phyloP scores from a whole-genome alignment of 2,888 invertebrate genomes.

The Euplexia lucipara region DNA sequence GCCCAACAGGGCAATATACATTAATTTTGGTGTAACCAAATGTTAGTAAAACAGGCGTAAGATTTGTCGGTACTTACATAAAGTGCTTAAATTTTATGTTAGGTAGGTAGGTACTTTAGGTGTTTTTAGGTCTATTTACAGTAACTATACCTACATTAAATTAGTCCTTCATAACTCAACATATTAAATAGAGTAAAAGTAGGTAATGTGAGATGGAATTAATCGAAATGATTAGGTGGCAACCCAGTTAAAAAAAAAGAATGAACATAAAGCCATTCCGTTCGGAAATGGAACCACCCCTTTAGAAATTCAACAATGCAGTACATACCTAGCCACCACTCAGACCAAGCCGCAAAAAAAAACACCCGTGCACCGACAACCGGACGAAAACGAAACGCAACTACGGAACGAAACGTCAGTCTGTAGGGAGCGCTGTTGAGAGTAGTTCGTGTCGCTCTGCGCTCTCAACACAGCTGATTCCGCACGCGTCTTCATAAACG shows the following conservation, averaged over 20 bases:
- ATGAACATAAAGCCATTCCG: conserved; percentile 10
- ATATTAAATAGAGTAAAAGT: too few relatives aligned
- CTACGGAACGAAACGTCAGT: conserved; percentile 76
- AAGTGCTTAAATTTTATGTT: too few relatives aligned
- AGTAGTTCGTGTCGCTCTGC: conserved; percentile 70
- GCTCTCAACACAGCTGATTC: conserved; percentile 77
- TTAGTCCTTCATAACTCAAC: too few relatives aligned
- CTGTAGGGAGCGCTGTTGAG: conserved; percentile 76
- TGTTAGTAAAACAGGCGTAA: too few relatives aligned
- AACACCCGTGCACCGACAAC: conserved; percentile 62
- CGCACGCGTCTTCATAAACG: conserved; percentile 80
- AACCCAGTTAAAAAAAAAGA: background rate
- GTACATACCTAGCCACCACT: conserved; percentile 55
- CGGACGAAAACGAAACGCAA: conserved; percentile 69
- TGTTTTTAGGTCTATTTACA: too few relatives aligned
- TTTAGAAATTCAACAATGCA: conserved; percentile 68
- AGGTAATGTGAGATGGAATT: too few relatives aligned
- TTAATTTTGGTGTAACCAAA: too few relatives aligned
- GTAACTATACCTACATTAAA: too few relatives aligned
- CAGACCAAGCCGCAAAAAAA: conserved; percentile 67
- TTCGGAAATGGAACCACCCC: conserved; percentile 60
- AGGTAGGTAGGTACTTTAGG: too few relatives aligned
- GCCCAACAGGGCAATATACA: too few relatives aligned
- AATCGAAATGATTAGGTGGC: too few relatives aligned
- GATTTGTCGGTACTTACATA: too few relatives aligned